These are phyloP conservation scores for Anodontia alba DNA, from an alignment of 2,888 invertebrate genomes.

Conservation along the genomic window DNA sequence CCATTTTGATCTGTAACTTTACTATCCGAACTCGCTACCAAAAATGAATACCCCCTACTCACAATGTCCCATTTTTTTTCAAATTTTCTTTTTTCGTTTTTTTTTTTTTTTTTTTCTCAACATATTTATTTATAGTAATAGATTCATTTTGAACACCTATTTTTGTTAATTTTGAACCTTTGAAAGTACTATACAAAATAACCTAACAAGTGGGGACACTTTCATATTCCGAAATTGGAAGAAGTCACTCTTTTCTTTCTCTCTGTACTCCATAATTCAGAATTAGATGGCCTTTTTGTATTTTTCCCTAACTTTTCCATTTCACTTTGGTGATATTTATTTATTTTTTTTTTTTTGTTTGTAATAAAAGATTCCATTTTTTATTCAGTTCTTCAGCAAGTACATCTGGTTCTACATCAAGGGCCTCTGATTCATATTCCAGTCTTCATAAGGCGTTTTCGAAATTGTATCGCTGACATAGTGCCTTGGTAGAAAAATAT, in stretches of 20 bases:
- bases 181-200: not conserved
- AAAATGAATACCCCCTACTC: not conserved
- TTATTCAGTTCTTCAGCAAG: not conserved
- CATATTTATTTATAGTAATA: constrained; percentile 1
- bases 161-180: not conserved
- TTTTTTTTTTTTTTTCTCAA: not conserved
- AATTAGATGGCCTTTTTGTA: constrained; percentile 1
- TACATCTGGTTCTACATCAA: constrained; percentile 13
- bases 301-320: not conserved
- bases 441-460: no score
- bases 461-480: no score
- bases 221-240: constrained; percentile 22
- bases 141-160: constrained; percentile 10
- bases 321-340: not conserved
- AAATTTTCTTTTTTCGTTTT: not conserved
- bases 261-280: constrained; percentile 16
- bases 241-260: constrained; percentile 22
- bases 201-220: not conserved
- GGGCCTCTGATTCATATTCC: not conserved
- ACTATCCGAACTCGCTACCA: not conserved
- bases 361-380: not conserved
- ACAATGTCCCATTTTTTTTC: not conserved
- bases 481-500: no score
- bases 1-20: not conserved
- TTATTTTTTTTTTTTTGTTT: no score